Evolutionary conservation across 2,888 invertebrate genomes (phyloP).

Genomic region (Drosophila birchii): DNA sequence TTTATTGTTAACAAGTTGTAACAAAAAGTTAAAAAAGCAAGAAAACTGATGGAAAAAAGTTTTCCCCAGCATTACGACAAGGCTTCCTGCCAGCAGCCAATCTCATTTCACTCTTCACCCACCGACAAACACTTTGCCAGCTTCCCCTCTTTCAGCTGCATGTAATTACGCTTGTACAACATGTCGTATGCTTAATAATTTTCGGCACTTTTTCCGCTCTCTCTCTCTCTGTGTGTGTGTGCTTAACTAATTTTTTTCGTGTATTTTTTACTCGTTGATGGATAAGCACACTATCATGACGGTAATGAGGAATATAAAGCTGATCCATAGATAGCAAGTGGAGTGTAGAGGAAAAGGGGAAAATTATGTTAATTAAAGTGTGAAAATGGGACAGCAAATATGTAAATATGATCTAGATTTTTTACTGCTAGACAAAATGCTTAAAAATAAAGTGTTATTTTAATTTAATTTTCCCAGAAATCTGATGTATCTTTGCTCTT

Average conservation of each 20-base stretch:
- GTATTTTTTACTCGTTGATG: conserved; percentile 22
- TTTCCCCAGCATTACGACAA: conserved; percentile 49
- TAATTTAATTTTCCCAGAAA: too few species aligned
- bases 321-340: background rate
- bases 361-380: conserved; percentile 4
- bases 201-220: conserved; percentile 31
- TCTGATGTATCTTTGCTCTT: too few species aligned
- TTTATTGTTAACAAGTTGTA: conserved; percentile 77
- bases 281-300: conserved; percentile 21
- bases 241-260: conserved; percentile 36
- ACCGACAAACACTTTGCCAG: background rate
- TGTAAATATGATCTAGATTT: background rate
- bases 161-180: conserved; percentile 74
- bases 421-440: background rate
- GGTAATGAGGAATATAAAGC: conserved; percentile 23
- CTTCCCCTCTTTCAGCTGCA: conserved; percentile 28
- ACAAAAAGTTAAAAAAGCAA: conserved; percentile 20
- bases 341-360: too few species aligned
- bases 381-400: background rate
- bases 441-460: background rate
- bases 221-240: conserved; percentile 29
- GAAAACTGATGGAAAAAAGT: conserved; percentile 16
- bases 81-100: conserved; percentile 51
- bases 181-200: conserved; percentile 72
- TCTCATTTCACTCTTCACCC: conserved; percentile 13